These are phyloP conservation scores for Nanorana parkeri DNA, from an alignment of 2,113 vertebrate genomes.

Conservation along the genomic window DNA sequence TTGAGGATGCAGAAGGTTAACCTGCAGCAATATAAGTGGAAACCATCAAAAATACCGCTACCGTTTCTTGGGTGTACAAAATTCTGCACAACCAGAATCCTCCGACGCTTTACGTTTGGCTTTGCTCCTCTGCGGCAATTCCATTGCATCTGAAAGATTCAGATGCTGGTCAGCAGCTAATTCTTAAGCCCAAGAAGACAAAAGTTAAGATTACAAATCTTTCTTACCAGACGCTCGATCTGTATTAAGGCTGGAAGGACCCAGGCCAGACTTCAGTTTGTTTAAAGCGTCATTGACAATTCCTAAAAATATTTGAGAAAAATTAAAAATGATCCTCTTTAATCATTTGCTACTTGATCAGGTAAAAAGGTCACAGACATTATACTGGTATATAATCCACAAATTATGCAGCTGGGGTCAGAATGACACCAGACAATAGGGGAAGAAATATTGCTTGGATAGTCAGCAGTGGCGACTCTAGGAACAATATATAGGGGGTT, in stretches of 20 bases:
- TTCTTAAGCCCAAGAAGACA: not conserved
- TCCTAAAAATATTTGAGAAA: not conserved
- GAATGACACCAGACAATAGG: no score
- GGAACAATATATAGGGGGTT: no score
- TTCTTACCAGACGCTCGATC: conserved; percentile 32
- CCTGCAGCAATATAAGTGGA: not conserved
- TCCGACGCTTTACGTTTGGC: conserved; percentile 58
- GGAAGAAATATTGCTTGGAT: no score
- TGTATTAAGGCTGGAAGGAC: not conserved
- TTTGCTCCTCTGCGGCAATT: not conserved
- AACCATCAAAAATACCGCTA: not conserved
- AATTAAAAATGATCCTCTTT: no score
- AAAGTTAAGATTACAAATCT: not conserved
- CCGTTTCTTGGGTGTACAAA: conserved; percentile 54
- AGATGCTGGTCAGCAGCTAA: not conserved
- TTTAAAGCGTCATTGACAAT: conserved; percentile 58
- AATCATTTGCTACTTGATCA: no score
- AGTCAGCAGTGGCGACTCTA: no score
- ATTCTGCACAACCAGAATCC: not conserved
- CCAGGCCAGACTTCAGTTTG: conserved; percentile 45
- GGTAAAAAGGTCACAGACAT: no score
- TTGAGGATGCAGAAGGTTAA: not conserved
- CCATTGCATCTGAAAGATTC: not conserved
- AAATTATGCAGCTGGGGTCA: no score
- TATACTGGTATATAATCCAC: no score